A percentile compares a stretch with the other conserved stretches of the same genome.
These are phyloP conservation scores for Esox lucius DNA, from an alignment of 2,797 vertebrate species.

Conservation along the genomic window DNA sequence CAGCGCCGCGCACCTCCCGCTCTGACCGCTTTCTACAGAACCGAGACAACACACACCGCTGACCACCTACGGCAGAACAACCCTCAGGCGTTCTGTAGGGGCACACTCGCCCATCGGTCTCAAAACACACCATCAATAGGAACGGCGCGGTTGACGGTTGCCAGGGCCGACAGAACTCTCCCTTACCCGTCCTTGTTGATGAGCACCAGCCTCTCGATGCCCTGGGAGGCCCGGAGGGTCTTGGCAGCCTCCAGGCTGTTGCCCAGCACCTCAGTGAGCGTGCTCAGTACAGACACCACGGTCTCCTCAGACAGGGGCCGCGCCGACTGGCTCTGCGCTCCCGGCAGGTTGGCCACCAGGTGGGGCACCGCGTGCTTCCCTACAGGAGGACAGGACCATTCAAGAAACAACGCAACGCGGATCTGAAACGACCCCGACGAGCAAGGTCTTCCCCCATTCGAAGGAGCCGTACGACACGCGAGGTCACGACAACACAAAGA, in stretches of 20 bases:
- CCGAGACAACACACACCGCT: neutral
- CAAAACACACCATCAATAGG: neutral
- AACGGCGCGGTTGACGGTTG: neutral
- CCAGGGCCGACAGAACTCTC: neutral
- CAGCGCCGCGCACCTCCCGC: conserved; percentile 89
- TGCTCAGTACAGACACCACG: conserved; percentile 89
- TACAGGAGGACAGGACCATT: conserved; percentile 47
- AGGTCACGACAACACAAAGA: neutral
- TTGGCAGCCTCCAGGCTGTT: conserved; percentile 93
- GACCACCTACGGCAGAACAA: neutral
- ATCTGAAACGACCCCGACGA: neutral
- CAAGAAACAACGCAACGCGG: neutral
- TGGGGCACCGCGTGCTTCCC: conserved; percentile 91
- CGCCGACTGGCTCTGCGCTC: conserved; percentile 83
- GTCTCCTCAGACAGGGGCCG: conserved; percentile 89
- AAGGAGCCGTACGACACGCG: neutral
- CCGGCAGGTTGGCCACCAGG: conserved; percentile 87
- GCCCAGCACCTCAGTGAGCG: conserved; percentile 89
- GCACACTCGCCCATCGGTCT: neutral
- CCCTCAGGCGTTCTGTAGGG: neutral
- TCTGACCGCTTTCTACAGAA: conserved; percentile 86
- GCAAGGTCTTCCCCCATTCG: neutral
- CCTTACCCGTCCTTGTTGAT: conserved; percentile 92
- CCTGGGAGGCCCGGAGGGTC: conserved; percentile 87
- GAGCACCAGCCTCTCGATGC: conserved; percentile 93